A percentile compares a stretch with the other conserved stretches of the same genome.
Conservation (phyloP, 2,797 vertebrate genomes). For the Rachycentron canadum region DNA sequence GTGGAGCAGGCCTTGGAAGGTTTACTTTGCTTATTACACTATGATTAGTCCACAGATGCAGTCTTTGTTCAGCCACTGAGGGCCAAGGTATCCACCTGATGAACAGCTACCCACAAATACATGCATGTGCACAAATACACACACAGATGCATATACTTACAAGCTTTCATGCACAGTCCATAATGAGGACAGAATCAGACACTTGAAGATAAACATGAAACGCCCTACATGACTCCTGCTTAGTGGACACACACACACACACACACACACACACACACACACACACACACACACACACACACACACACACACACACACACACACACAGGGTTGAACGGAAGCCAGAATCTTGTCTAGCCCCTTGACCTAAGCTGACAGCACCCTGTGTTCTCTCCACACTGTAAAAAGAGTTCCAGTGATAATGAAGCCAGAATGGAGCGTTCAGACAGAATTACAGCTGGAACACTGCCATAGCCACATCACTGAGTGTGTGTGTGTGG, state of each 20-base stretch:
- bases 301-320: conserved; percentile 19
- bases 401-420: conserved; percentile 62
- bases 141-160: conserved; percentile 12
- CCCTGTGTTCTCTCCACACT: conserved; percentile 57
- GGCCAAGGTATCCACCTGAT: conserved; percentile 49
- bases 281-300: conserved; percentile 5
- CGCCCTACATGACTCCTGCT: conserved; percentile 34
- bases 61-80: conserved; percentile 54
- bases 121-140: not conserved
- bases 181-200: conserved; percentile 42
- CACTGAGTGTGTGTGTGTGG: conserved; percentile 25
- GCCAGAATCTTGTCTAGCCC: conserved; percentile 52
- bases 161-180: conserved; percentile 17
- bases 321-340: conserved; percentile 17
- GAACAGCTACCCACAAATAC: conserved; percentile 28
- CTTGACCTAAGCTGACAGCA: conserved; percentile 62
- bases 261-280: conserved; percentile 8
- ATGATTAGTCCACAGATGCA: conserved; percentile 66
- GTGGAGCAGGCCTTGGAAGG: conserved; percentile 68
- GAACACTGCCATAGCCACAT: conserved; percentile 57
- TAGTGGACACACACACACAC: conserved; percentile 1
- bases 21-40: conserved; percentile 77
- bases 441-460: conserved; percentile 65
- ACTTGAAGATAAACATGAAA: conserved; percentile 45
- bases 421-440: conserved; percentile 67